Evolutionary conservation across 2,797 vertebrate species (phyloP).

Genomic region (Chaetodon trifasciatus): DNA sequence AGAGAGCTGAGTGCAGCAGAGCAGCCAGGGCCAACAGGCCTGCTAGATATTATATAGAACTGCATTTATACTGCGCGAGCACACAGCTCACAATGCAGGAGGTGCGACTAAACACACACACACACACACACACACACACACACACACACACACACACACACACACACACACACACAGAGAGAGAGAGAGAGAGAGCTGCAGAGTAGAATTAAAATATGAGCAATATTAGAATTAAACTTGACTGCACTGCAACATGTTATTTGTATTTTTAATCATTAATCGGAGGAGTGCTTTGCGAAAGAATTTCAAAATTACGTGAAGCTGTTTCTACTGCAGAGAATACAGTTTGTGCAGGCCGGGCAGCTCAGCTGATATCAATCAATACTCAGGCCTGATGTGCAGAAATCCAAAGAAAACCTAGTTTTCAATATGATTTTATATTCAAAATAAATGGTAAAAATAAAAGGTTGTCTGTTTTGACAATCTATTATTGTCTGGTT

Average conservation of each 20-base stretch:
- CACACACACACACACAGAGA: too few relatives aligned
- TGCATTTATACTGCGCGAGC: constrained; percentile 47
- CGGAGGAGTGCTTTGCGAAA: constrained; percentile 6
- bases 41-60: constrained; percentile 66
- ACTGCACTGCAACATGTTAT: constrained; percentile 26
- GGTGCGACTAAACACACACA: constrained; percentile 31
- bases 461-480: not conserved
- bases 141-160: not conserved
- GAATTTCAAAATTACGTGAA: not conserved
- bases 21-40: constrained; percentile 79
- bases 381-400: not conserved
- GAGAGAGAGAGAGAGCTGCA: too few relatives aligned
- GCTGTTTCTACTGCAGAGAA: not conserved
- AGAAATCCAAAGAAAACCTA: not conserved
- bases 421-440: not conserved
- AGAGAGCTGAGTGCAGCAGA: constrained; percentile 77
- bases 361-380: not conserved
- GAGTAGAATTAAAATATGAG: constrained; percentile 19
- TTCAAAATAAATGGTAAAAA: not conserved
- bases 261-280: not conserved
- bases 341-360: not conserved
- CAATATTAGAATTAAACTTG: constrained; percentile 9
- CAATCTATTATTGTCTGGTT: constrained; percentile 3
- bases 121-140: constrained; percentile 6
- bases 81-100: constrained; percentile 43